Percentiles rank a stretch among this genome's conserved stretches.
Conservation (phyloP, 2,888 invertebrate species). For the Cheilosia scutellata region DNA sequence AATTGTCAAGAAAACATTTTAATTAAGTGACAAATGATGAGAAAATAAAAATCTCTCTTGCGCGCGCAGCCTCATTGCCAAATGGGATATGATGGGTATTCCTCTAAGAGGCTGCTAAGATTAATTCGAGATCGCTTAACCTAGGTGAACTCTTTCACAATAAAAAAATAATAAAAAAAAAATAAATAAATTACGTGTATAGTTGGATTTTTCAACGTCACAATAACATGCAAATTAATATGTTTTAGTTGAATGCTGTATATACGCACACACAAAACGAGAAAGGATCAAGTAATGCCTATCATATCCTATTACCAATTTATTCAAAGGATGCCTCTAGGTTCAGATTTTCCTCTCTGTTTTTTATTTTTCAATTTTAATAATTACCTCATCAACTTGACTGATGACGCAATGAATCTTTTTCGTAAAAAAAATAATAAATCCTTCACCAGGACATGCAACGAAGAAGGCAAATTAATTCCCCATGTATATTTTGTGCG, state of each 20-base stretch:
- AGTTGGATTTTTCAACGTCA: slow-evolving; percentile 66
- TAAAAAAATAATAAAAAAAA: slow-evolving; percentile 16
- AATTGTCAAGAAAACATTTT: slow-evolving; percentile 44
- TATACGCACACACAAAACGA: not conserved
- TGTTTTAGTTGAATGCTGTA: slow-evolving; percentile 50
- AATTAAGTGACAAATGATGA: slow-evolving; percentile 74
- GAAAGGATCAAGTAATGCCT: slow-evolving; percentile 28
- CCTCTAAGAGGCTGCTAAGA: slow-evolving; percentile 48
- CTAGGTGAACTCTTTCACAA: slow-evolving; percentile 52
- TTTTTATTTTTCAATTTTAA: slow-evolving; percentile 77
- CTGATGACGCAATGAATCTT: slow-evolving; percentile 83
- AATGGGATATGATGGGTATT: slow-evolving; percentile 27
- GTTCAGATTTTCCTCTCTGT: slow-evolving; percentile 34
- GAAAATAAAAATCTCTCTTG: slow-evolving; percentile 61
- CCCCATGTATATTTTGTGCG: slow-evolving; percentile 46
- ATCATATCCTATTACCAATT: slow-evolving; percentile 69
- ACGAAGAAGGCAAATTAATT: slow-evolving; percentile 72
- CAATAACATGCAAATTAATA: slow-evolving; percentile 81
- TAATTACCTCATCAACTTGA: slow-evolving; percentile 85
- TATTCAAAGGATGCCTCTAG: slow-evolving; percentile 70
- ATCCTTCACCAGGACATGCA: slow-evolving; percentile 62
- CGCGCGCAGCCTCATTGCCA: slow-evolving; percentile 42
- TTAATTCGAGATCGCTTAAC: slow-evolving; percentile 67
- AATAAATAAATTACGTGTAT: not conserved
- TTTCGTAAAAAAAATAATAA: slow-evolving; percentile 30